Conservation (phyloP, 1,140 invertebrate species). For the Batillaria attramentaria region DNA sequence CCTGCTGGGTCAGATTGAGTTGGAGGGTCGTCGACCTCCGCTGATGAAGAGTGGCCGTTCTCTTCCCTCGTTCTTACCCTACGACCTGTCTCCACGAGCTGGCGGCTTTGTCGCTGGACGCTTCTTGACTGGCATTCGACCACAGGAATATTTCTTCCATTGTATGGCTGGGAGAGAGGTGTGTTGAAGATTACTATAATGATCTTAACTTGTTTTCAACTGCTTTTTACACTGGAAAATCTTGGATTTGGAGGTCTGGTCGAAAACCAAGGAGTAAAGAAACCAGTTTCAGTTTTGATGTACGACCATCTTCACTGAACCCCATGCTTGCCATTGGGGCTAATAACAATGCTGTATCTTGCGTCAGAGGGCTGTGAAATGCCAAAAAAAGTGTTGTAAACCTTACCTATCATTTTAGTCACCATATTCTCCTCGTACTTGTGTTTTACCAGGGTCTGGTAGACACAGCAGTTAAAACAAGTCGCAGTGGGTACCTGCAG, state of each 20-base stretch:
- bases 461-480: slow-evolving; percentile 88
- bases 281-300: no score
- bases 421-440: no score
- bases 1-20: slow-evolving; percentile 96
- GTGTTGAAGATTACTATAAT: slow-evolving; percentile 21
- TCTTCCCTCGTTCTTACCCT: slow-evolving; percentile 92
- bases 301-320: no score
- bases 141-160: slow-evolving; percentile 99
- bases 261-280: no score
- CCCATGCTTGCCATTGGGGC: no score
- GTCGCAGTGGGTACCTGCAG: slow-evolving; percentile 97
- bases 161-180: slow-evolving; percentile 99
- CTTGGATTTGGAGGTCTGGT: no score
- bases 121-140: slow-evolving; percentile 97
- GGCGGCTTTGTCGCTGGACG: slow-evolving; percentile 97
- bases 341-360: no score
- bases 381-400: no score
- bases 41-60: slow-evolving; percentile 94
- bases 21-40: slow-evolving; percentile 97
- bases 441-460: slow-evolving; percentile 75
- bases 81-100: slow-evolving; percentile 91
- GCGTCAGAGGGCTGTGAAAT: no score
- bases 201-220: no score
- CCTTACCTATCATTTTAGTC: no score
- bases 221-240: no score